These are phyloP conservation scores for Leptobrachium ailaonicum DNA, from an alignment of 2,113 vertebrate species.

Conservation along the genomic window DNA sequence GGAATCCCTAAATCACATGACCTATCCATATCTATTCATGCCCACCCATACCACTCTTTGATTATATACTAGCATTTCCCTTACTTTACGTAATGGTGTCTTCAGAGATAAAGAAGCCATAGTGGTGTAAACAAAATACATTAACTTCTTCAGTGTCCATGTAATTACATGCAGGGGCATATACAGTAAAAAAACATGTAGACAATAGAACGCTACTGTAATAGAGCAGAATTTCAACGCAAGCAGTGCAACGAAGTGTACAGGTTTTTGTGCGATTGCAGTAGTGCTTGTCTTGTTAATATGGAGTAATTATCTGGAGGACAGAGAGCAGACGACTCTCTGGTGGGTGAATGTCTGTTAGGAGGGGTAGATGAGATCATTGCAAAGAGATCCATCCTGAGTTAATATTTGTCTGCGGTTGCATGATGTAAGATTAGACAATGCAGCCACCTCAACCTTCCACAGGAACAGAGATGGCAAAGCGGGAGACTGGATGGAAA, in stretches of 20 bases:
- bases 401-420: constrained; percentile 43
- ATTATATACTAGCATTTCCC: too few species aligned
- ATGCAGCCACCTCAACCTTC: constrained; percentile 36
- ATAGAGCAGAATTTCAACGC: background rate
- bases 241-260: background rate
- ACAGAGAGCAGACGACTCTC: constrained; percentile 35
- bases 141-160: too few species aligned
- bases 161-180: too few species aligned
- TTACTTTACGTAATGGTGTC: too few species aligned
- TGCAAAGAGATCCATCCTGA: constrained; percentile 35
- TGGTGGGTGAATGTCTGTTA: constrained; percentile 4
- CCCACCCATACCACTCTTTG: too few species aligned
- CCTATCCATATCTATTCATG: too few species aligned
- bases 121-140: too few species aligned
- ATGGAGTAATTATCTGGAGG: constrained; percentile 41
- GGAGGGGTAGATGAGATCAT: constrained; percentile 33
- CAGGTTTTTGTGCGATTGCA: constrained; percentile 1
- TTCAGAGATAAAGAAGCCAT: too few species aligned
- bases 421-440: constrained; percentile 48
- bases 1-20: too few species aligned
- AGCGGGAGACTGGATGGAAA: background rate
- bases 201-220: too few species aligned
- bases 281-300: constrained; percentile 16
- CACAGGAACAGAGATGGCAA: constrained; percentile 18
- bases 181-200: too few species aligned